Percentiles rank a stretch among this genome's conserved stretches.
These are phyloP conservation scores for Apteryx mantelli DNA, from an alignment of 2,113 vertebrate genomes.

Conservation along the genomic window DNA sequence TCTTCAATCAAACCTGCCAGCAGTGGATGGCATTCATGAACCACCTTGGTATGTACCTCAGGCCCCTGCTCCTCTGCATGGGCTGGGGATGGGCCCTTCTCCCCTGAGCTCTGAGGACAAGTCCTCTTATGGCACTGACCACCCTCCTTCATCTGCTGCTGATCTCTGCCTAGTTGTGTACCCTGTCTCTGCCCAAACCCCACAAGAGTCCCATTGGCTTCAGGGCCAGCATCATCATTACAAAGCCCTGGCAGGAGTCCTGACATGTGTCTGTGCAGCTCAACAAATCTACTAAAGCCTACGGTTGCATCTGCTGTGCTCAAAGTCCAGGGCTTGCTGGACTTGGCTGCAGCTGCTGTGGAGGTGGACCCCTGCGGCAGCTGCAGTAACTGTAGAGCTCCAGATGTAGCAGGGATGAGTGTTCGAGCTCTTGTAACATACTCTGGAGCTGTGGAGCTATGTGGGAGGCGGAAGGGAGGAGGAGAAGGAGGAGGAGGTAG, in stretches of 20 bases:
- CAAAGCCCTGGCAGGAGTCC: background rate
- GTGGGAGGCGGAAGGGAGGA: background rate
- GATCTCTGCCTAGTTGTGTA: background rate
- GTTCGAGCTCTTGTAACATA: background rate
- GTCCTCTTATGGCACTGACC: background rate
- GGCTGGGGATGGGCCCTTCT: constrained; percentile 3
- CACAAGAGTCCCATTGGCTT: background rate
- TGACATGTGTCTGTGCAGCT: background rate
- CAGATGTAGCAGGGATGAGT: background rate
- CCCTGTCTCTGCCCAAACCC: background rate
- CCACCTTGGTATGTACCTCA: constrained; percentile 79
- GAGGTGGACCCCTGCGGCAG: background rate
- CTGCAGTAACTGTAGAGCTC: background rate
- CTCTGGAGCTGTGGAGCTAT: background rate
- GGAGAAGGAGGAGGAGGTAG: background rate
- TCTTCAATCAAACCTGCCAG: constrained; percentile 84
- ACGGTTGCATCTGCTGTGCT: background rate
- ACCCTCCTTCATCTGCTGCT: background rate
- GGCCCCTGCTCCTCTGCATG: background rate
- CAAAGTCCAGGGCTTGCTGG: background rate
- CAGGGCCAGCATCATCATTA: background rate
- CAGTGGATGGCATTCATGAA: constrained; percentile 90
- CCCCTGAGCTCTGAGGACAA: background rate
- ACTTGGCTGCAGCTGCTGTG: background rate
- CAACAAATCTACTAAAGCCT: background rate